Base-by-base conservation (phyloP, 2,888 invertebrate genomes). In the Gandaritis pyraliata region DNA sequence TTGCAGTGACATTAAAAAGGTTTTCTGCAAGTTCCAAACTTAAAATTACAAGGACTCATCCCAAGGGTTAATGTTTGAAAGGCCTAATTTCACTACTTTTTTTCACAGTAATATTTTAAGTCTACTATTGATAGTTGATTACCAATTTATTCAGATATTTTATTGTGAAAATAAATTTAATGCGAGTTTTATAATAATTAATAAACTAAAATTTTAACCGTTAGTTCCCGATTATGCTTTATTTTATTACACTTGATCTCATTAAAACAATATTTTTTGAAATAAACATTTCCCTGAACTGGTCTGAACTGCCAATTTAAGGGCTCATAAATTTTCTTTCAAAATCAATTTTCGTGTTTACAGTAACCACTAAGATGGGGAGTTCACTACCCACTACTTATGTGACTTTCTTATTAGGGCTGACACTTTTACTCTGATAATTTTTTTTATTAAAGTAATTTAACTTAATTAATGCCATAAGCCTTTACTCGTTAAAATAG, bases 331-430 rank as follows among this genome's bases (percentile, higher is more conserved):
- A 73, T 83, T 81, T 77, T 80, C 76, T 70, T 85, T 87, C 82
- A 86, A 87, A 90, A 90, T 90, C 90, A 90, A 90, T 90, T 90
- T 90, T 85, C 88, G 81, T 88, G 86, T 90, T 89, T 89, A 86
- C 85, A 84, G 83, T 84, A 85, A 81, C 77, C 82, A 80, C 78
- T 86, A 83, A 82, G 54, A 79, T 77, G 81, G 84, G 82, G 81
- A 83, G 82, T 83, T 80, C 77, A 72, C 69, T 69, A 75, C 74
- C 79, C 85, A 81, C 86, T 83, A 87, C 82, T 87, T 85, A 86
- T 81, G 81, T 62, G 43, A 68, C 53, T 64, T 70, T 58, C 59
- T 61, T 68, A 23, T 56, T 60, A 83, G 85, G 85, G 85, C 63
- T 82, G 78, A 39, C 74, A 12, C 30, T 30, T 13, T 29, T 33